Percentiles rank a stretch among this genome's conserved stretches.
Conservation (phyloP, 2,797 vertebrate genomes). For the Alcedo atthis region DNA sequence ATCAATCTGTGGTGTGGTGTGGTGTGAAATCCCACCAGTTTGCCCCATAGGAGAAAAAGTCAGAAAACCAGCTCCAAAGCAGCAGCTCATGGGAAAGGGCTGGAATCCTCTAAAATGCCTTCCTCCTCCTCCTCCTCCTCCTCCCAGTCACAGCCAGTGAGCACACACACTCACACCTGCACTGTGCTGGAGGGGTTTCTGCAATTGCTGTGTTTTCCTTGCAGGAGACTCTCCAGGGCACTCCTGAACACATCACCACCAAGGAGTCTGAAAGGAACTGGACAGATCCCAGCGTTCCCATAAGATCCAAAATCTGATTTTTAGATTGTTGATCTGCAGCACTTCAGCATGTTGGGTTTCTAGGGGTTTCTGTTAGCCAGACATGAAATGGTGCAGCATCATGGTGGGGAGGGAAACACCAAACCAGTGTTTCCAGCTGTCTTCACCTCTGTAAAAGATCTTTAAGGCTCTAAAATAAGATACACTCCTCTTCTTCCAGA, state of each 20-base stretch:
- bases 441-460: not conserved
- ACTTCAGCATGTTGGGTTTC: not conserved
- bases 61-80: not conserved
- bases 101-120: not conserved
- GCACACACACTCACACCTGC: not conserved
- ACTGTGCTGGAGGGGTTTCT: not conserved
- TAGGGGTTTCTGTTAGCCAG: not conserved
- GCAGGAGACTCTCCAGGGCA: not conserved
- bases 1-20: not conserved
- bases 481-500: rapidly evolving
- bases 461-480: not conserved
- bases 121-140: not conserved
- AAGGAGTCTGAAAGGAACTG: not conserved
- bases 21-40: not conserved
- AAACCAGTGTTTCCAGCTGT: not conserved
- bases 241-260: not conserved
- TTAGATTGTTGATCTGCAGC: not conserved
- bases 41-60: not conserved
- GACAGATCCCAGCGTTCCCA: not conserved
- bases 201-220: not conserved
- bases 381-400: not conserved
- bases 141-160: not conserved
- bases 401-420: no score
- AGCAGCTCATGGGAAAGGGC: not conserved
- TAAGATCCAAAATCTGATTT: not conserved